Base-by-base conservation (phyloP, 2,113 vertebrate genomes). In the Myiozetetes cayanensis region DNA sequence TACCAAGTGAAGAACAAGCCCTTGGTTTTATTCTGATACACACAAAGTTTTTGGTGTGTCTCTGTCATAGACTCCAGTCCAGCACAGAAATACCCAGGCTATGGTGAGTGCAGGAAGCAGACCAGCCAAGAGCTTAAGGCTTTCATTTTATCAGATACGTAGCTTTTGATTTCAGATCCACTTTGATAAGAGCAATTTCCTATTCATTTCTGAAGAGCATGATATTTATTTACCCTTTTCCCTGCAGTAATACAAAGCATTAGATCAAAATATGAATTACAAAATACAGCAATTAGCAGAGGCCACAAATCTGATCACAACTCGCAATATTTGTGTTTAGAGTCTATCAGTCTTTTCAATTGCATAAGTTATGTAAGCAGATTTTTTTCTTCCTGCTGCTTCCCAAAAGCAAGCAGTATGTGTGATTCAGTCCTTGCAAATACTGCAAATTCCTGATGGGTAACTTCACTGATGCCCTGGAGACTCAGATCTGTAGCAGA, bases 51-150 rank as follows among this genome's bases (percentile, higher is more conserved):
- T 35, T 18, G 41, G 25, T 11, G 33, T 9, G 10, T 14, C 17
- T 59, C 21, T 33, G 5, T 4, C 44, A 16, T 0, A 33, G 46
- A 1, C 8, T 9, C 8, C 30, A 44, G 33, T 0, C 9, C 37
- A 12, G 66, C 53, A 23, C 44, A 84, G 55, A 37, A 72, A 41
- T 0, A 24, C 23, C 15, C 61, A 50, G 33, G 39, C 56, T 43
- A 2, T 0, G 27, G 10, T 1, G 52, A 67, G 25, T 1, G 15
- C 7, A 2, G 44, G 46, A 10, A 52, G 35, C n/a, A 62, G 23
- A 44, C 8, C 0, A 30, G 23, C 14, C 25, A 24, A n/a, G 30
- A 62, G 10, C 20, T 28, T 9, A 3, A 41, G 35, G 0, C 11
- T 74, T 71, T 33, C 15, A 39, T 43, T 78, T 67, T 30, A 81